Conservation (phyloP, 2,113 vertebrate genomes). For the Steatornis caripensis region DNA sequence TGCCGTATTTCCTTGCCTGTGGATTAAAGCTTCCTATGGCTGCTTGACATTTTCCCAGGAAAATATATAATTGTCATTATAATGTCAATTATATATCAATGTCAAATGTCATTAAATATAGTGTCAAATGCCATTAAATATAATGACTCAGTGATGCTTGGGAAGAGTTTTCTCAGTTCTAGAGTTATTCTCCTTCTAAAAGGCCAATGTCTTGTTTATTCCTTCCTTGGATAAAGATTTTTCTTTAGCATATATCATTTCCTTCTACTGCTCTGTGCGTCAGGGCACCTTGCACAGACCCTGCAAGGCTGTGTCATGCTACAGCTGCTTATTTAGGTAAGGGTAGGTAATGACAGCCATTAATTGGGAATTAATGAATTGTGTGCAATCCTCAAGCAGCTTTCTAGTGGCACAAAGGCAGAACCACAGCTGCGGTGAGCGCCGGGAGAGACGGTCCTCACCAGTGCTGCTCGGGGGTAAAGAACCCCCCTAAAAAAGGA, state of each 20-base stretch:
- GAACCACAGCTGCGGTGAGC: background rate
- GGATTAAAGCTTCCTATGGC: background rate
- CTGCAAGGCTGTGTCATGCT: background rate
- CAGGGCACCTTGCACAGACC: background rate
- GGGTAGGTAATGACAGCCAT: background rate
- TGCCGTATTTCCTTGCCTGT: background rate
- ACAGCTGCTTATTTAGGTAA: background rate
- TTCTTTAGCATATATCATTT: background rate
- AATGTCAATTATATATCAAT: no score
- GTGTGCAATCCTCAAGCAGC: background rate
- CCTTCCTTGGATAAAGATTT: background rate
- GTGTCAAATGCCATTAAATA: no score
- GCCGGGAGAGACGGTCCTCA: background rate
- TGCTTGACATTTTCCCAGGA: background rate
- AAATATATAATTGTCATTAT: no score
- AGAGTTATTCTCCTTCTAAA: background rate
- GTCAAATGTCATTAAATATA: no score
- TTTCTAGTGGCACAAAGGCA: background rate
- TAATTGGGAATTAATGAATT: conserved; percentile 12
- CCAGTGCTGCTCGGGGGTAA: background rate
- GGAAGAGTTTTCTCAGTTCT: background rate
- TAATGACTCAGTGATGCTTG: background rate
- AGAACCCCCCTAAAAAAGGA: background rate
- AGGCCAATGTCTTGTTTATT: background rate
- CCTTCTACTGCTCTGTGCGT: background rate